Percentiles rank a stretch among this genome's conserved stretches.
Evolutionary conservation across 1,140 invertebrate species (phyloP).

Genomic region (Zaprionus lachaisei): DNA sequence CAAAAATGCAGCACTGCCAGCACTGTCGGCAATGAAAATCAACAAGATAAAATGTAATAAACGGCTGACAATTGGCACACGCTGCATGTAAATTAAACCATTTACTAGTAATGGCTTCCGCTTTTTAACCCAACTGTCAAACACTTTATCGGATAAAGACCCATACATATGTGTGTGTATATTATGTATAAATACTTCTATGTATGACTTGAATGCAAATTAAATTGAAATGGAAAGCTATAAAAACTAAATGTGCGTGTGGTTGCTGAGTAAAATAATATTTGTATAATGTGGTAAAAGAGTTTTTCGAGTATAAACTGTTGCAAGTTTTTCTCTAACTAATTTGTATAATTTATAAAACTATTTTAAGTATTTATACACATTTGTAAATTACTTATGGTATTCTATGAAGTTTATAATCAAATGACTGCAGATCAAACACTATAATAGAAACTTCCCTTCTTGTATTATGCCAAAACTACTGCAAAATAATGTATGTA

Average conservation of each 20-base stretch:
- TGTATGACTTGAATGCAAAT: slow-evolving; percentile 2
- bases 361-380: neutral
- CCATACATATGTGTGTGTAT: neutral
- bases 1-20: slow-evolving; percentile 63
- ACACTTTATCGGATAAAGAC: slow-evolving; percentile 42
- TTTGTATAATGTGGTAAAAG: neutral
- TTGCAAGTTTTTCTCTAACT: neutral
- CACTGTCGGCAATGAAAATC: slow-evolving; percentile 67
- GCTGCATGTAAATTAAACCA: slow-evolving; percentile 78
- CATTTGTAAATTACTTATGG: neutral
- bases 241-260: slow-evolving; percentile 1
- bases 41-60: slow-evolving; percentile 82
- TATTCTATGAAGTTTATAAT: neutral
- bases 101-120: slow-evolving; percentile 57
- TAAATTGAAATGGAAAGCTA: slow-evolving; percentile 8
- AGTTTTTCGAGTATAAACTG: neutral
- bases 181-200: neutral
- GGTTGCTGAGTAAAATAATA: neutral
- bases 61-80: slow-evolving; percentile 81
- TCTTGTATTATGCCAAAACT: neutral
- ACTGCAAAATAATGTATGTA: slow-evolving; percentile 12
- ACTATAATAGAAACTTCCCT: neutral
- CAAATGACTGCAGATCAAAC: no score
- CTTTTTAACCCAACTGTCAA: slow-evolving; percentile 60
- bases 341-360: neutral